Conservation (phyloP, 2,113 vertebrate genomes). For the Sturnira hondurensis region DNA sequence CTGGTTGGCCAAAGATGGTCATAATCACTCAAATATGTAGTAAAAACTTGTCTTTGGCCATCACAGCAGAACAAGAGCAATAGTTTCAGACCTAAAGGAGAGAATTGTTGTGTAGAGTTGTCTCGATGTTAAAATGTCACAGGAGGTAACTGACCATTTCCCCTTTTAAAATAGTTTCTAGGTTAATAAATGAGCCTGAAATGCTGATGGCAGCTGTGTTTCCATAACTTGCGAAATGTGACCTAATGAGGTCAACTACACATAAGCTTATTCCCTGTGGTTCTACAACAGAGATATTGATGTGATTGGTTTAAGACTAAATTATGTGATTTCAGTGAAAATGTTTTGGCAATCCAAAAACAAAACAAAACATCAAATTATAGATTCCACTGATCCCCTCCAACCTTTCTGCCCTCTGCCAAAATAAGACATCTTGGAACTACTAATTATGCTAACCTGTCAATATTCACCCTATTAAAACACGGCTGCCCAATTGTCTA, state of each 20-base stretch:
- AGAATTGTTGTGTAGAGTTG: background rate
- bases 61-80: background rate
- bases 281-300: background rate
- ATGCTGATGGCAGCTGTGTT: background rate
- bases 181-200: background rate
- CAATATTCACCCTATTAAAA: constrained; percentile 7
- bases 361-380: background rate
- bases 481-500: background rate
- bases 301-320: background rate
- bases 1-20: background rate
- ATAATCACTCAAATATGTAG: background rate
- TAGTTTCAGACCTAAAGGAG: background rate
- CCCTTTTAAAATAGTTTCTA: background rate
- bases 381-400: background rate
- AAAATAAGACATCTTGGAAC: background rate
- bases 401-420: background rate
- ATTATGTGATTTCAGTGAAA: background rate
- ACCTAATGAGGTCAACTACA: background rate
- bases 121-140: background rate
- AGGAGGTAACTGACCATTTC: background rate
- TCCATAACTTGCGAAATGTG: background rate
- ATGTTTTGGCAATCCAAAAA: background rate
- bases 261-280: background rate
- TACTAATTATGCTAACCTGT: background rate
- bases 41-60: background rate